Base-by-base conservation (phyloP, 1,140 invertebrate genomes). In the Spodoptera frugiperda region DNA sequence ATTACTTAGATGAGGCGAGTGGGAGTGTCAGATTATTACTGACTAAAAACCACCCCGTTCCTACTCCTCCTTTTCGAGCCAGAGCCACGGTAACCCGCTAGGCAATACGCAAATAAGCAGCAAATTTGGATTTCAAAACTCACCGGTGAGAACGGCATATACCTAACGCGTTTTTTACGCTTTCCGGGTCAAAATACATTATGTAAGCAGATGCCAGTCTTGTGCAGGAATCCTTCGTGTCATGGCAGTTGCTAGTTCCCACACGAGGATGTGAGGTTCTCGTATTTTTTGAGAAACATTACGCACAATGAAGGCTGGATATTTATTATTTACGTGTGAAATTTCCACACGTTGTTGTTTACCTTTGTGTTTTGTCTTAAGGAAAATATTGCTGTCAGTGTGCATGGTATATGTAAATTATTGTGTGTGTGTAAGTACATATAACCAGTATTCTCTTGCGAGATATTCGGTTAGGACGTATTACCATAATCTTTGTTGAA, bases 291-390 rank as follows among this genome's bases (percentile, higher is more conserved):
- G 59, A 44, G 59, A 63, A 9, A 44, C 59, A 33, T 63, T 63
- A 57, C 54, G 21, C n/a, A 57, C 33, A 17, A 12, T 33, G 59
- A 44, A 33, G 59, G n/a, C 11, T 63, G 59, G 44, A 63, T 19
- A 63, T 63, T 15, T 44, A 63, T 39, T 63, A 63, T 63, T 63
- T 63, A 63, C 44, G 33, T 44, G 59, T 39, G 33, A 63, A 44
- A 39, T 63, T 63, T 19, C 9, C 59, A 63, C 59, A 17, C 10
- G 33, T 63, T 63, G 59, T 59, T 59, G 25, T 59, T 30, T 59
- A 59, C 21, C 30, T 63, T n/a, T n/a, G 17, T 63, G 59, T 44
- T 63, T n/a, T 63, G 9, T 44, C 10, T 63, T 53, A 17, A 10
- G 51, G 10, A 10, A 63, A 44, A 63, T n/a, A 39, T 39, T 4